A percentile compares a stretch with the other conserved stretches of the same genome.
Evolutionary conservation across 1,140 invertebrate genomes (phyloP).

Genomic region (Achroia grisella): DNA sequence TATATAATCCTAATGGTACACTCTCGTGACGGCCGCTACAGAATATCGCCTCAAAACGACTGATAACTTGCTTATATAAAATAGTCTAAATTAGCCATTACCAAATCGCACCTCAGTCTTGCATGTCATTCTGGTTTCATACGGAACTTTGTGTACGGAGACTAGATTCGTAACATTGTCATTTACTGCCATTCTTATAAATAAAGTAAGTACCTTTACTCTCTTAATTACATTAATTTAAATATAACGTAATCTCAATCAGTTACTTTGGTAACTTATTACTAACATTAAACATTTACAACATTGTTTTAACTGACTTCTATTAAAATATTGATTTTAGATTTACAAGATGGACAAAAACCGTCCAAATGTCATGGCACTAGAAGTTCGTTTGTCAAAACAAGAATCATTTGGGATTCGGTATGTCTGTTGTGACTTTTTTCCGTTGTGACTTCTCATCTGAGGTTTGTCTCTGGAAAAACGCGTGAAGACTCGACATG

Average conservation of each 20-base stretch:
- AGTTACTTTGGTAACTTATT: conserved; percentile 63
- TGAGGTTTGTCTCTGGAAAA: conserved; percentile 78
- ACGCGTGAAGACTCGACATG: conserved; percentile 80
- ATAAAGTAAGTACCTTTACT: conserved; percentile 4
- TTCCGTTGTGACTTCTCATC: conserved; percentile 72
- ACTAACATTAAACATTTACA: conserved; percentile 3
- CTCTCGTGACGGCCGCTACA: too few relatives aligned
- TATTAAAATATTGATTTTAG: not conserved
- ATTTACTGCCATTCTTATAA: conserved; percentile 38
- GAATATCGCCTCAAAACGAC: too few relatives aligned
- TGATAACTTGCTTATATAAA: too few relatives aligned
- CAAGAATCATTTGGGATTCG: conserved; percentile 44
- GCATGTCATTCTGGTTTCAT: conserved; percentile 32
- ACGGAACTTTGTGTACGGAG: conserved; percentile 52
- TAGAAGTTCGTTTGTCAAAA: conserved; percentile 24
- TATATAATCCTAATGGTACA: not conserved
- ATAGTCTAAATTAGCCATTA: not conserved
- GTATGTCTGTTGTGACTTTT: conserved; percentile 38
- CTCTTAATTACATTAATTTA: too few relatives aligned
- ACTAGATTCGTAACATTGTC: conserved; percentile 59
- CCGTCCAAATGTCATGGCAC: conserved; percentile 51
- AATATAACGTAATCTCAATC: conserved; percentile 47
- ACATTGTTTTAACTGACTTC: too few relatives aligned
- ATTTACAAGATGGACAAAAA: not conserved
- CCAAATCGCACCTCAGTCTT: conserved; percentile 46